Base-by-base conservation (phyloP, 2,888 invertebrate genomes). In the Clusia tigrina region DNA sequence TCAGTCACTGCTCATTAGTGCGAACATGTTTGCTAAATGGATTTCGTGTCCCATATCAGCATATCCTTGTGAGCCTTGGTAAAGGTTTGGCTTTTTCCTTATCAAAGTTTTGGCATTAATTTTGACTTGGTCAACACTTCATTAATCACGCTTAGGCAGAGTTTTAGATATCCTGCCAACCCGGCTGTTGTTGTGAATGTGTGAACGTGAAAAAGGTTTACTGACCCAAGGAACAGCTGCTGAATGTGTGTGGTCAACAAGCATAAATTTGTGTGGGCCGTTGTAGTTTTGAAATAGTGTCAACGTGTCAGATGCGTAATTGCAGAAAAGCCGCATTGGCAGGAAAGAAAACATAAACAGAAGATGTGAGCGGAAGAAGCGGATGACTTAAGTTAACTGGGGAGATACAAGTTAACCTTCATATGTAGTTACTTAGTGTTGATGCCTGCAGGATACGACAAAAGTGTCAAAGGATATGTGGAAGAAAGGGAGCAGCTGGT, bases 41-140 rank as follows among this genome's bases (percentile, higher is more conserved):
- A 58, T 66, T 57, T 66, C n/a, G 42, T 66, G 68, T 64, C 70
- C 67, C 71, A 71, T 65, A 70, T 70, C 69, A 68, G 68, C 58
- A 68, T 68, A 23, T n/a, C 24, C 22, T 38, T 54, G 48, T 60
- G 37, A 48, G 42, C n/a, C 15, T 3, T 67, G 65, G 62, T 60
- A 48, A 58, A 42, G 38, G 42, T 38, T 37, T 26, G 5, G 17
- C 37, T 51, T 51, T 18, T 32, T 58, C 67, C 46, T 65, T 63
- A 68, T 68, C 67, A 53, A 60, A 55, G 66, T 62, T 69, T 73
- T 70, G 69, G 63, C 74, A 74, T 78, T 76, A 73, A 74, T 76
- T 76, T 74, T 77, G 72, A 71, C 71, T 73, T 69, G 79, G 78
- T 80, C 79, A 80, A 80, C 80, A 80, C 78, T 80, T 79, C 78